Percentiles rank a stretch among this genome's conserved stretches.
Conservation (phyloP, 23 tunicate species). For the Botrylloides violaceus region DNA sequence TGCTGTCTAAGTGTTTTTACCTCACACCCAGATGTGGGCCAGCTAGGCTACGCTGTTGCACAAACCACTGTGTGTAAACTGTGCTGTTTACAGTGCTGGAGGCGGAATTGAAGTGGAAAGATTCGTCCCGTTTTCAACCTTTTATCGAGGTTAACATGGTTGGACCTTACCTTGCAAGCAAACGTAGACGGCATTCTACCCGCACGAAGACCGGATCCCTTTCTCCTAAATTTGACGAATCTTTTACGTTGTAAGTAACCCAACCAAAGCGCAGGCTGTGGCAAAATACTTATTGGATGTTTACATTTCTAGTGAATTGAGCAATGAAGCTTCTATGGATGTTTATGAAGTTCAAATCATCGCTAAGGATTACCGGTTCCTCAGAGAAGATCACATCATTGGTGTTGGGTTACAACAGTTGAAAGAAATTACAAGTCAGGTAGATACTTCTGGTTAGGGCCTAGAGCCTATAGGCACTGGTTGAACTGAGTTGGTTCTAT, state of each 20-base stretch:
- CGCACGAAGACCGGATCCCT: conserved; percentile 46
- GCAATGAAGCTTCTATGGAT: conserved; percentile 32
- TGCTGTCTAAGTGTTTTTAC: no score
- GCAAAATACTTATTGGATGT: neutral
- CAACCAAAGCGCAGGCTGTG: neutral
- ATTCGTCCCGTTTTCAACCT: conserved; percentile 70
- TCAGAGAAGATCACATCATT: conserved; percentile 69
- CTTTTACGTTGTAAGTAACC: conserved; percentile 34
- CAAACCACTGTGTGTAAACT: no score
- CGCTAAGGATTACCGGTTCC: conserved; percentile 85
- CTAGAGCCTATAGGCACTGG: no score
- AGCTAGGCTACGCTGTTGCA: no score
- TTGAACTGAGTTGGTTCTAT: no score
- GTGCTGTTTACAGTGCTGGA: conserved; percentile 30
- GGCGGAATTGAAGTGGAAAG: conserved; percentile 52
- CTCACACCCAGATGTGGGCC: no score
- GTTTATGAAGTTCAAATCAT: conserved; percentile 74
- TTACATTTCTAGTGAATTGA: conserved; percentile 22
- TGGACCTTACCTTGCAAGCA: conserved; percentile 73
- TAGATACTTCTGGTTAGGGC: no score
- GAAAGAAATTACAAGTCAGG: conserved; percentile 4
- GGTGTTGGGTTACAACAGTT: conserved; percentile 73
- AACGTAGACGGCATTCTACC: conserved; percentile 44
- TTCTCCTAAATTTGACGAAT: conserved; percentile 79
- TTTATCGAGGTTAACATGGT: conserved; percentile 85